phyloP scores from a whole-genome alignment of 2,888 invertebrate genomes.

The Melieria omissa region DNA sequence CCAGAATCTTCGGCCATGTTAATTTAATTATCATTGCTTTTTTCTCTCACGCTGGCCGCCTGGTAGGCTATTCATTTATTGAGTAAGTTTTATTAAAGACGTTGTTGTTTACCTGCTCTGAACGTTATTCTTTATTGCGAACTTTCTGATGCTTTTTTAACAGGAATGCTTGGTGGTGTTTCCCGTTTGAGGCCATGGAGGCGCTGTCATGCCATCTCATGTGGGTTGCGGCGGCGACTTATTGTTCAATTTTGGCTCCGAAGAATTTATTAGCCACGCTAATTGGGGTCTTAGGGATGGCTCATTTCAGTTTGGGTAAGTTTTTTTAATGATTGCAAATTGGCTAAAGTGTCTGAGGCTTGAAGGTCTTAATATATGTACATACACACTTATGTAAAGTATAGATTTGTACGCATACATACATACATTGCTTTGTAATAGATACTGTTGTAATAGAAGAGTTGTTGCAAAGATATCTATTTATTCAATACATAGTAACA shows the following conservation, averaged over 20 bases:
- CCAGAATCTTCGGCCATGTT: slow-evolving; percentile 82
- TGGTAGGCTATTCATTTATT: slow-evolving; percentile 86
- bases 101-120: slow-evolving; percentile 24
- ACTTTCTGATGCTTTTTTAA: slow-evolving; percentile 6
- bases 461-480: neutral
- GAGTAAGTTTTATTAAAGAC: slow-evolving; percentile 70
- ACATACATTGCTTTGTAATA: too few relatives aligned
- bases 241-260: slow-evolving; percentile 86
- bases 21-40: slow-evolving; percentile 87
- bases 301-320: slow-evolving; percentile 82
- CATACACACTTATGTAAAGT: neutral
- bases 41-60: slow-evolving; percentile 83
- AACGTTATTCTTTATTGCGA: slow-evolving; percentile 1
- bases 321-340: slow-evolving; percentile 20
- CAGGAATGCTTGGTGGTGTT: slow-evolving; percentile 89
- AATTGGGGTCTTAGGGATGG: slow-evolving; percentile 88
- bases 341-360: too few relatives aligned
- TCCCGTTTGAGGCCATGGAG: slow-evolving; percentile 88
- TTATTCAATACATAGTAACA: too few relatives aligned
- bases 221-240: slow-evolving; percentile 92
- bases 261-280: slow-evolving; percentile 85
- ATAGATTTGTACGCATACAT: neutral
- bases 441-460: too few relatives aligned
- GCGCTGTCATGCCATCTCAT: slow-evolving; percentile 86
- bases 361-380: neutral